Percentiles rank a stretch among this genome's conserved stretches.
Conservation (phyloP, 2,888 invertebrate species). For the Lasioglossum villosulum region DNA sequence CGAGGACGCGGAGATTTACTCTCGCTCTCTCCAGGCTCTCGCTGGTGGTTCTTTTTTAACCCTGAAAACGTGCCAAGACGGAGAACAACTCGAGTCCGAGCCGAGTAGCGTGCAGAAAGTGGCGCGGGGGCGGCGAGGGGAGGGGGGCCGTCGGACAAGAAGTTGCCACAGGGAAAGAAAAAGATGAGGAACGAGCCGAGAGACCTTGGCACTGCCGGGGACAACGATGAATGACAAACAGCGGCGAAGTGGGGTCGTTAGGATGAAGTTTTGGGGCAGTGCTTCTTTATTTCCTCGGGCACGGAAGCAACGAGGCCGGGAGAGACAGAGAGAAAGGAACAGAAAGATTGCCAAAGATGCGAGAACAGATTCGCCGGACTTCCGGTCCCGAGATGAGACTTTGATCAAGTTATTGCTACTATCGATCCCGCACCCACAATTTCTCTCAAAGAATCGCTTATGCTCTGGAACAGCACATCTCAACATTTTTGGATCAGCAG, state of each 20-base stretch:
- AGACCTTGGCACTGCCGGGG: conserved; percentile 64
- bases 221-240: conserved; percentile 59
- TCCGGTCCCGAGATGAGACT: conserved; percentile 1
- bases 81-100: conserved; percentile 44
- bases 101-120: conserved; percentile 37
- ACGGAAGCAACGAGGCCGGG: conserved; percentile 1
- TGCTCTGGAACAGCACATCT: not conserved
- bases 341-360: not conserved
- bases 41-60: conserved; percentile 61
- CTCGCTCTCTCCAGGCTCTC: not conserved
- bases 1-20: not conserved
- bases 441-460: not conserved
- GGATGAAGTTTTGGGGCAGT: conserved; percentile 48
- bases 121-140: not conserved
- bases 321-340: not conserved
- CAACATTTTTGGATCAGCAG: not conserved
- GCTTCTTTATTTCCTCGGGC: conserved; percentile 23
- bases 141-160: conserved; percentile 23
- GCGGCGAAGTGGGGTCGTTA: conserved; percentile 45
- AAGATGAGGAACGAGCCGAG: conserved; percentile 48
- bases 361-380: not conserved
- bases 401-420: conserved; percentile 10
- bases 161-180: conserved; percentile 49
- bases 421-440: not conserved
- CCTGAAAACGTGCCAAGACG: conserved; percentile 71